Percentiles rank a stretch among this genome's conserved stretches.
phyloP scores from a whole-genome alignment of 2,113 vertebrate genomes.

The Xiphophorus couchianus region DNA sequence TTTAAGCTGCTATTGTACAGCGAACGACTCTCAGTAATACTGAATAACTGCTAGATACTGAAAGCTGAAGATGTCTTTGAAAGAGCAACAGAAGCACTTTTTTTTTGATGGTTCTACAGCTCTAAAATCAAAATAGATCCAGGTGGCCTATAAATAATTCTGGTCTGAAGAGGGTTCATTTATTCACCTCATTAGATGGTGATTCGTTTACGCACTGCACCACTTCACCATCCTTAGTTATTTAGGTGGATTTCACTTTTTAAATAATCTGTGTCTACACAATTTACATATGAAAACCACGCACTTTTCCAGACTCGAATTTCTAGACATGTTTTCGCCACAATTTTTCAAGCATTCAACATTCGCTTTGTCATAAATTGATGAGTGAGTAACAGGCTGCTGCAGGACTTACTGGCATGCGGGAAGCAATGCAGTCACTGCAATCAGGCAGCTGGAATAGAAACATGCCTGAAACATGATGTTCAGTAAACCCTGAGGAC shows the following conservation, averaged over 20 bases:
- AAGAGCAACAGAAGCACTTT: not conserved
- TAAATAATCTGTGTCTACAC: not conserved
- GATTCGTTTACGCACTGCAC: not conserved
- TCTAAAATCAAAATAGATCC: not conserved
- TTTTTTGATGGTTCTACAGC: not conserved
- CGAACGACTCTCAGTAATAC: not conserved
- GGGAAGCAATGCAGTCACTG: too few species aligned
- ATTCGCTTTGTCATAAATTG: not conserved
- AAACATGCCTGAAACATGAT: too few species aligned
- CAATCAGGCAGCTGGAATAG: too few species aligned
- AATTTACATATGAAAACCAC: not conserved
- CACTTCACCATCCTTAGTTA: not conserved
- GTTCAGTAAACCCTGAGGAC: too few species aligned
- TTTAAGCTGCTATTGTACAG: not conserved
- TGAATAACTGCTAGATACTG: not conserved
- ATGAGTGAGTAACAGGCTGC: too few species aligned
- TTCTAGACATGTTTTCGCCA: not conserved
- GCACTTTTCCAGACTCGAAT: not conserved
- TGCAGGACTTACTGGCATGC: too few species aligned
- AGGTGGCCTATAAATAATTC: not conserved
- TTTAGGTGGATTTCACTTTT: not conserved
- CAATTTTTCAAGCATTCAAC: too few species aligned
- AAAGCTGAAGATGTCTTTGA: not conserved
- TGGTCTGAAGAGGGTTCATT: not conserved
- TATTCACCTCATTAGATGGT: not conserved